Base-by-base conservation (phyloP, 2,113 vertebrate genomes). In the Oncorhynchus mykiss region DNA sequence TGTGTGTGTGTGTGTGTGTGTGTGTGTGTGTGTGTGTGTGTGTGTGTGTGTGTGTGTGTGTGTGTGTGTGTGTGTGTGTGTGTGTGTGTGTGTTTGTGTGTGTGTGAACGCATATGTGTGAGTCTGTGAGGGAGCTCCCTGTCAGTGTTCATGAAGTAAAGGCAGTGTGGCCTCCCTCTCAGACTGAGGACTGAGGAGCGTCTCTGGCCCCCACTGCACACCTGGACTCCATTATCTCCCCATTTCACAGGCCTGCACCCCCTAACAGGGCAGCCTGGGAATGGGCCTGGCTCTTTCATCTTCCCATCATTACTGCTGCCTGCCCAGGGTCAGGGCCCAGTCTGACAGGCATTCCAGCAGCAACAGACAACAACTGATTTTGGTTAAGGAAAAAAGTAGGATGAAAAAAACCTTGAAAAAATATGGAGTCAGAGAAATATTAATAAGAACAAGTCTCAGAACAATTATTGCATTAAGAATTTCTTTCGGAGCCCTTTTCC, bases 241-340 rank as follows among this genome's bases (percentile, higher is more conserved):
- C 90, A 88, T 91, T 92, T 95, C 91, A 91, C 88, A 89, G 90
- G 73, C 85, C 88, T 88, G 88, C 92, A 91, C 89, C 89, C 93
- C 90, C 92, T 91, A 91, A 81, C 85, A 91, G 90, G 89, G 89
- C 90, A 90, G 91, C 92, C 91, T 95, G 94, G 94, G 94, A 96
- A 95, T 92, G 90, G 91, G 90, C 89, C 88, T 85, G 83, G 85
- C 83, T 86, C 92, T 95, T 95, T 95, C 92, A 95, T 95, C 93
- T 94, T 92, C 87, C 89, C 93, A 93, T 93, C 92, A 93, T 93
- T 93, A 93, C 88, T 92, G 90, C 89, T 91, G 87, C 86, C 87
- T 81, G 89, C 87, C 84, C 88, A 91, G 92, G 93, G 93, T 94
- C 93, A 94, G 90, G 91, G 91, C 89, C 89, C 90, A 83, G 89